Percentiles rank a stretch among this genome's conserved stretches.
Evolutionary conservation across 2,797 vertebrate species (phyloP).

Genomic region (Ispidina picta): DNA sequence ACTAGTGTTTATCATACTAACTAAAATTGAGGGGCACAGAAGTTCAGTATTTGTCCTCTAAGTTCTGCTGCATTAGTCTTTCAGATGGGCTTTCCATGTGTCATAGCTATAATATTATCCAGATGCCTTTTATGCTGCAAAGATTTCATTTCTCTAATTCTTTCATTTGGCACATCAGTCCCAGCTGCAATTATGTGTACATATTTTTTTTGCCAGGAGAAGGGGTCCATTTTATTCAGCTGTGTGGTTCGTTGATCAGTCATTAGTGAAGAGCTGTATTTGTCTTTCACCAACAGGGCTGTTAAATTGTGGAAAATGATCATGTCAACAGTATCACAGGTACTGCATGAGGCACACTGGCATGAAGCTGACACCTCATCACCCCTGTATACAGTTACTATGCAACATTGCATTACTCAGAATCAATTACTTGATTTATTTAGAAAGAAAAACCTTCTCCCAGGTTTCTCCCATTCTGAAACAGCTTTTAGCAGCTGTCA

Average conservation of each 20-base stretch:
- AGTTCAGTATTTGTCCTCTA: neutral
- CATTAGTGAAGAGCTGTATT: neutral
- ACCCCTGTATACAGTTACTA: neutral
- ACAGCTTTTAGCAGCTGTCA: neutral
- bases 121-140: neutral
- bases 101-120: neutral
- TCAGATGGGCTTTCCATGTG: neutral
- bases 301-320: neutral
- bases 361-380: neutral
- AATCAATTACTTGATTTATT: neutral
- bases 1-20: neutral
- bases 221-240: neutral
- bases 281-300: neutral
- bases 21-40: neutral
- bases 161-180: neutral
- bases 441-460: constrained; percentile 8
- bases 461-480: constrained; percentile 42
- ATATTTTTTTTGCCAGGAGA: neutral
- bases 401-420: neutral
- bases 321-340: neutral
- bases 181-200: neutral
- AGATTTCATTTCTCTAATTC: neutral
- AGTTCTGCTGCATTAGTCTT: neutral
- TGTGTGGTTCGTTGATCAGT: neutral
- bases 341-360: neutral